Percentiles rank a stretch among this genome's conserved stretches.
phyloP scores from a whole-genome alignment of 2,797 vertebrate genomes.

The Pygocentrus nattereri region DNA sequence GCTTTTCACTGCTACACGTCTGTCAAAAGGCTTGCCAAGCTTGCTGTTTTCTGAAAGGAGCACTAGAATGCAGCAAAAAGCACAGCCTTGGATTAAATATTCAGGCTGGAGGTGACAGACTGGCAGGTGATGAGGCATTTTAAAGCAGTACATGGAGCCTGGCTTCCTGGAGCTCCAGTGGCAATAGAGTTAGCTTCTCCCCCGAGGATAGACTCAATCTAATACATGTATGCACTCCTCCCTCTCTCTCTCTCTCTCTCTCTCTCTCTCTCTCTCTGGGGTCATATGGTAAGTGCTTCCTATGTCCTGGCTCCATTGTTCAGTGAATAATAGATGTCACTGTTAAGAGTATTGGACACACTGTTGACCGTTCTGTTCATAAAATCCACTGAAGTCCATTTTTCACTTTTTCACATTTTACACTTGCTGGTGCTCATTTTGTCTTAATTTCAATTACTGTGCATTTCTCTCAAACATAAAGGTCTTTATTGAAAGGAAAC shows the following conservation, averaged over 20 bases:
- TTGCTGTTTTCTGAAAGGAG: background rate
- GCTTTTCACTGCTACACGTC: background rate
- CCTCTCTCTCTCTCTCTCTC: background rate
- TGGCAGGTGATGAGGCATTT: slow-evolving; percentile 49
- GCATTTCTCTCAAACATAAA: too few relatives aligned
- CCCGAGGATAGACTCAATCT: slow-evolving; percentile 34
- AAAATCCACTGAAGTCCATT: slow-evolving; percentile 5
- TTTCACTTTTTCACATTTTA: too few relatives aligned
- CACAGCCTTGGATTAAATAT: slow-evolving; percentile 11
- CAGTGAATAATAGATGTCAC: slow-evolving; percentile 77
- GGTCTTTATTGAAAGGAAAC: background rate
- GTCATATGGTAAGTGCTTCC: slow-evolving; percentile 51
- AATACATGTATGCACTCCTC: background rate
- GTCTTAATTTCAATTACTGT: background rate
- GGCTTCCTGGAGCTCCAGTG: slow-evolving; percentile 26
- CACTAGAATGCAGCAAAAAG: background rate
- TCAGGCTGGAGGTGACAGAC: slow-evolving; percentile 30
- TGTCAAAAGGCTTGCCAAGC: background rate
- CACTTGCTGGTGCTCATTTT: background rate
- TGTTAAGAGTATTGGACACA: slow-evolving; percentile 61
- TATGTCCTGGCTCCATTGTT: slow-evolving; percentile 58
- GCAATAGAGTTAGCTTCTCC: slow-evolving; percentile 24
- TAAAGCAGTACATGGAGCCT: slow-evolving; percentile 1
- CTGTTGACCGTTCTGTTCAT: slow-evolving; percentile 41
- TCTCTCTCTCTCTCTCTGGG: slow-evolving; percentile 50